Base-by-base conservation (phyloP, 2,113 vertebrate species). In the Falco punctatus region DNA sequence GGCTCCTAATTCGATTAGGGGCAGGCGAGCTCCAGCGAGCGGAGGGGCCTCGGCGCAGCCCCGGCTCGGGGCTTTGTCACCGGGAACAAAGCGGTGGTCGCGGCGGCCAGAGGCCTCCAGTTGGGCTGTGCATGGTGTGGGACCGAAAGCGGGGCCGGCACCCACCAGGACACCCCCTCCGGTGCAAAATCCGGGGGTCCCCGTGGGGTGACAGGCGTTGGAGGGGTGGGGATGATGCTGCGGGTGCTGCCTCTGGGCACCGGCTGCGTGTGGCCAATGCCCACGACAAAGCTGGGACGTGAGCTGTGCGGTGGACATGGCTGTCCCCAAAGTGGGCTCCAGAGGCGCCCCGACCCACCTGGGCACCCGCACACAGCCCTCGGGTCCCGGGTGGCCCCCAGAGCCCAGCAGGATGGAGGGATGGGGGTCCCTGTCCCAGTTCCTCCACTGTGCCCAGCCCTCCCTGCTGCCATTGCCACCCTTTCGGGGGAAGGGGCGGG, bases 351-450 rank as follows among this genome's bases (percentile, higher is more conserved):
- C 1, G n/a, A 65, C 94, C 38, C 95, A n/a, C 9, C 12, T 46
- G 23, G 51, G 33, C 77, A 30, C 35, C 44, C 0, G 11, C 55
- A 69, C 32, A 14, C 2, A 44, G 42, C 40, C 62, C 61, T 32
- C 13, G 17, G 30, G 17, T 42, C 46, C 80, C 38, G 11, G 4
- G 96, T 88, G 66, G 94, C 99, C 98, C 66, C 98, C 98, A 94
- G 99, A 98, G 17, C 98, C 99, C 90, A 98, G 97, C 0, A 98
- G 24, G 38, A 16, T 11, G 65, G 64, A 58, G 54, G 15, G 28
- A 21, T 0, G 2, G 19, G 20, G 2, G 21, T 65, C 32, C 27
- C 30, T 27, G 7, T 99, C 98, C 40, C 95, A 54, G 65, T 93
- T 70, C 15, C 27, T 13, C 16, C 22, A 4, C 21, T 4, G 7